Percentiles rank a stretch among this genome's conserved stretches.
These are phyloP conservation scores for Sandelia bainsii DNA, from an alignment of 2,797 vertebrate species.

Conservation along the genomic window DNA sequence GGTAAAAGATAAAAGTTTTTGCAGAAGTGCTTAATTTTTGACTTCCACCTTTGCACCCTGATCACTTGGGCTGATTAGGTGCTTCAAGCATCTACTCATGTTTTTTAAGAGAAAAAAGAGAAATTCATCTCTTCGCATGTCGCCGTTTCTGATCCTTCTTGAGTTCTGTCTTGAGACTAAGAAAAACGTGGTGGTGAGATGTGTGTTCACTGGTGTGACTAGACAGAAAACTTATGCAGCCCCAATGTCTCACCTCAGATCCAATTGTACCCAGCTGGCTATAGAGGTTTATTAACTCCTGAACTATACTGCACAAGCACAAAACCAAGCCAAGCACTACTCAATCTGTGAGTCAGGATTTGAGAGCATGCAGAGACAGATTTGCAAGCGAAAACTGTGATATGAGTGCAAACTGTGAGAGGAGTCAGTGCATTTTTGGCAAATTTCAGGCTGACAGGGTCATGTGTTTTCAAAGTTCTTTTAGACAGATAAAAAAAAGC, in stretches of 20 bases:
- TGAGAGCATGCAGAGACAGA: slow-evolving; percentile 1
- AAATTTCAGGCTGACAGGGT: slow-evolving; percentile 19
- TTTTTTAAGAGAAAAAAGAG: not conserved
- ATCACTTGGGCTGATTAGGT: not conserved
- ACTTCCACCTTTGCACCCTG: not conserved
- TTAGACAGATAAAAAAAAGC: not conserved
- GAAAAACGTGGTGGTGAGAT: slow-evolving; percentile 31
- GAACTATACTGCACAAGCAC: slow-evolving; percentile 30
- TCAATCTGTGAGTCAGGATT: slow-evolving; percentile 29
- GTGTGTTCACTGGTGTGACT: slow-evolving; percentile 37
- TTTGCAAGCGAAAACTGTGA: slow-evolving; percentile 35
- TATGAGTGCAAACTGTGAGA: slow-evolving; percentile 4
- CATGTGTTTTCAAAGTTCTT: slow-evolving; percentile 10
- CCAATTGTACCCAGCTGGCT: slow-evolving; percentile 18
- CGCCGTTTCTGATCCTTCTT: slow-evolving; percentile 37
- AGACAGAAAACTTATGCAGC: slow-evolving; percentile 35
- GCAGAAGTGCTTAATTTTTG: too few relatives aligned
- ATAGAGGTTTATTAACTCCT: slow-evolving; percentile 51
- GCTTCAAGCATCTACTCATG: not conserved
- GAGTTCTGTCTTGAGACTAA: slow-evolving; percentile 27
- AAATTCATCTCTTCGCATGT: slow-evolving; percentile 20
- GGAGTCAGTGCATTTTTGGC: not conserved
- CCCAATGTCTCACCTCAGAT: slow-evolving; percentile 45
- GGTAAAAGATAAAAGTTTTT: not conserved
- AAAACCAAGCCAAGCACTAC: slow-evolving; percentile 42